Conservation (phyloP, 2,888 invertebrate species). For the Hypercompe scribonia region DNA sequence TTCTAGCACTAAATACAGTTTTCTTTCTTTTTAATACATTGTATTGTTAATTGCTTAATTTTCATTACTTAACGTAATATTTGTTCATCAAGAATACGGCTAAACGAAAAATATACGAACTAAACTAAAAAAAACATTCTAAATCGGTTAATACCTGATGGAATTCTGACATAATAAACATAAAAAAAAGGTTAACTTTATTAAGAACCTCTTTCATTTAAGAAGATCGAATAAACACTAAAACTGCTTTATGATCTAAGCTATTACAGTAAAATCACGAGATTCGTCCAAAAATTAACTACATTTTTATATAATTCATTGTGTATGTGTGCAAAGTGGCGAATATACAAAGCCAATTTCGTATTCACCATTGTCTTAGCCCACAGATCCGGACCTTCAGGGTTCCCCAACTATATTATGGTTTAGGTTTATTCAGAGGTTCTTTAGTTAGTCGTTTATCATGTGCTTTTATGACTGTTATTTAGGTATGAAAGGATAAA, state of each 20-base stretch:
- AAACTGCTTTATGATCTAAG: too few relatives aligned
- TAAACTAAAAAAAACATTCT: too few relatives aligned
- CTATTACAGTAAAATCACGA: background rate
- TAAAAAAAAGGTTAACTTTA: background rate
- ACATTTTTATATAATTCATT: background rate
- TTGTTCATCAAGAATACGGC: background rate
- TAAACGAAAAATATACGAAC: background rate
- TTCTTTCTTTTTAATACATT: too few relatives aligned
- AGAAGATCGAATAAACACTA: too few relatives aligned
- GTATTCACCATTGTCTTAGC: conserved; percentile 21
- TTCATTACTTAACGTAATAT: too few relatives aligned
- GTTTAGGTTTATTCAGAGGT: conserved; percentile 22
- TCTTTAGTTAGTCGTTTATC: conserved; percentile 23
- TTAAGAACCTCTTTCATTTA: background rate
- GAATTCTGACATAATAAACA: too few relatives aligned
- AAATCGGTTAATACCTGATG: too few relatives aligned
- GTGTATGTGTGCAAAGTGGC: background rate
- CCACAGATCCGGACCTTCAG: conserved; percentile 24
- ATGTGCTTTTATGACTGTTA: conserved; percentile 16
- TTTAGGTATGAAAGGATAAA: conserved; percentile 18
- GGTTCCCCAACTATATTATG: conserved; percentile 20
- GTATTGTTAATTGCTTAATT: too few relatives aligned
- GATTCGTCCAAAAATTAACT: background rate
- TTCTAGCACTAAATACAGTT: too few relatives aligned
- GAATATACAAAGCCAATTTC: conserved; percentile 17